Conservation (phyloP, 2,888 invertebrate genomes). For the Brachyptera risi region DNA sequence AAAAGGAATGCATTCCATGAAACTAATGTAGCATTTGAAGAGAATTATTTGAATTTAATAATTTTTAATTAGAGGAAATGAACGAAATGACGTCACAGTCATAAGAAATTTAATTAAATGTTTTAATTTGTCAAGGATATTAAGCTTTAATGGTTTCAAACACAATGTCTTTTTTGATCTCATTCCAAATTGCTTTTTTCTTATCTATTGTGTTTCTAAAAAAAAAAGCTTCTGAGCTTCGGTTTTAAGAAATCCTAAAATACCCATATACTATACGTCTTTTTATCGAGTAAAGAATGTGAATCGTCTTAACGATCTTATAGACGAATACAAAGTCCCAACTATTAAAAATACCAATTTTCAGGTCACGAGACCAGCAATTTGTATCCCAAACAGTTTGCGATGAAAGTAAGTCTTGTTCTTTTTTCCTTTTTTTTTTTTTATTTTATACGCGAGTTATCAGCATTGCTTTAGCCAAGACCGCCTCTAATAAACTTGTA, state of each 20-base stretch:
- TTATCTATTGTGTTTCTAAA: neutral
- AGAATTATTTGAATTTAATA: no score
- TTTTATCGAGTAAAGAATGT: neutral
- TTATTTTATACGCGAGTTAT: neutral
- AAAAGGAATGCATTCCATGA: no score
- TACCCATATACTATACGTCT: neutral
- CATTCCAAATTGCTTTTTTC: constrained; percentile 6
- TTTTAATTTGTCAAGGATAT: neutral
- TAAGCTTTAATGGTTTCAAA: neutral
- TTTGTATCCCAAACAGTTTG: constrained; percentile 14
- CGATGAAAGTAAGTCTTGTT: neutral
- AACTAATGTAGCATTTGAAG: no score
- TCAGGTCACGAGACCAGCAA: constrained; percentile 28
- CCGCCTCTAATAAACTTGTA: neutral
- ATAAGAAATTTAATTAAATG: neutral
- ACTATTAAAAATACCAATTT: constrained; percentile 23
- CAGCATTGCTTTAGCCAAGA: neutral
- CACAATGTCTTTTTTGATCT: neutral
- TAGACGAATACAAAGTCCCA: neutral
- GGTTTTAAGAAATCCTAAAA: neutral
- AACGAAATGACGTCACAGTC: no score
- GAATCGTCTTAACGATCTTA: neutral
- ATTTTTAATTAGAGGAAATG: no score
- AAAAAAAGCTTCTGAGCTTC: neutral
- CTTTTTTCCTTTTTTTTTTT: no score